A percentile compares a stretch with the other conserved stretches of the same genome.
phyloP scores from a whole-genome alignment of 2,888 invertebrate species.

The Lucinisca nassula region DNA sequence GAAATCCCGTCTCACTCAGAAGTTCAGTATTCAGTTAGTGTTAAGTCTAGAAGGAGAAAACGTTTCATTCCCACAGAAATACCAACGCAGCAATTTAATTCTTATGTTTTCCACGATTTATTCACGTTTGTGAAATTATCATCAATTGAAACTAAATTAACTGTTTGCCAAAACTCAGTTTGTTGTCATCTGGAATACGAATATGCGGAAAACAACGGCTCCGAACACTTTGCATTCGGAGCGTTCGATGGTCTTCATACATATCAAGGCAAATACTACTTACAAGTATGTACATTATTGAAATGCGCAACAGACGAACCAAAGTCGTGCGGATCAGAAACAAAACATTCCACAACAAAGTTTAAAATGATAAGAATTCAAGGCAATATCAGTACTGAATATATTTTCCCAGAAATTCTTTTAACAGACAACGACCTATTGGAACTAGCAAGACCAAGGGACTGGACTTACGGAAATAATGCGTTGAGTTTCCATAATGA shows the following conservation, averaged over 20 bases:
- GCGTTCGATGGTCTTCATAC: conserved; percentile 81
- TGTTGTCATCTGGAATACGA: conserved; percentile 75
- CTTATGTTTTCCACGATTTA: conserved; percentile 69
- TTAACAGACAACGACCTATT: conserved; percentile 48
- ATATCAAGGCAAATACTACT: conserved; percentile 75
- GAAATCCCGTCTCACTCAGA: too few species aligned
- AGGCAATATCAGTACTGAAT: conserved; percentile 67
- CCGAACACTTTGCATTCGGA: conserved; percentile 76
- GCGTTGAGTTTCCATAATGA: not conserved
- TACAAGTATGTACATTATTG: conserved; percentile 78
- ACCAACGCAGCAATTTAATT: conserved; percentile 59
- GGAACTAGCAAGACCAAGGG: conserved; percentile 31
- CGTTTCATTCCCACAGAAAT: too few species aligned
- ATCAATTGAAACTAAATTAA: conserved; percentile 27
- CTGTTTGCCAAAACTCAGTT: conserved; percentile 71
- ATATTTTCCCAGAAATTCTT: conserved; percentile 75
- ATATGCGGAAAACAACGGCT: conserved; percentile 7
- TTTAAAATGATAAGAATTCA: conserved; percentile 65
- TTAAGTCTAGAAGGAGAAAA: too few species aligned
- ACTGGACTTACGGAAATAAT: conserved; percentile 54
- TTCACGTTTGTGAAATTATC: conserved; percentile 69
- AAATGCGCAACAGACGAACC: conserved; percentile 68
- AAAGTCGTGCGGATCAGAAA: conserved; percentile 68
- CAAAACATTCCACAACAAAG: conserved; percentile 49
- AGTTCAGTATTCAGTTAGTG: too few species aligned